These are phyloP conservation scores for Neopelma chrysocephalum DNA, from an alignment of 2,797 vertebrate species.

Conservation along the genomic window DNA sequence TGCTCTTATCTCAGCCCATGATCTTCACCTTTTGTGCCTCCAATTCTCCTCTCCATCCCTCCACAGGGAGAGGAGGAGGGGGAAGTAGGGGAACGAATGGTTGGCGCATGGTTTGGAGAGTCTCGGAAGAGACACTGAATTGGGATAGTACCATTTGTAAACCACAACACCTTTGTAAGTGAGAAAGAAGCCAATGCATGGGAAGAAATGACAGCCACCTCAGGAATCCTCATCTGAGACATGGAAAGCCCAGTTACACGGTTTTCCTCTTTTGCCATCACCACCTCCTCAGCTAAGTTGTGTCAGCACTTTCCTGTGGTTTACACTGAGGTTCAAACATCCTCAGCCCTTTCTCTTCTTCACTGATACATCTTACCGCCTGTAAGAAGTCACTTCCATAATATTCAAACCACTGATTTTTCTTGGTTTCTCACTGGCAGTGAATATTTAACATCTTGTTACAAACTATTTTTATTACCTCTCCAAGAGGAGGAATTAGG, in stretches of 20 bases:
- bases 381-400: background rate
- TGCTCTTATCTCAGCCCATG: background rate
- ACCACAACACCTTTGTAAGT: background rate
- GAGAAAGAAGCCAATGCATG: background rate
- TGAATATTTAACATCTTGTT: background rate
- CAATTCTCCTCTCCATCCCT: background rate
- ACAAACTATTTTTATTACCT: background rate
- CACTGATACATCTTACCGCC: background rate
- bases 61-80: fast-evolving
- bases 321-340: background rate
- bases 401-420: background rate
- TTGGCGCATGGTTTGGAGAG: fast-evolving
- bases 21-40: background rate
- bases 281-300: background rate
- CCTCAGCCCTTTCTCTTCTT: background rate
- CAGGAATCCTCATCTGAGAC: background rate
- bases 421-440: background rate
- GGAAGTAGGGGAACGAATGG: background rate
- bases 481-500: background rate
- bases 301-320: background rate
- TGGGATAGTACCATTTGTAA: background rate
- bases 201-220: background rate
- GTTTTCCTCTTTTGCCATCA: background rate
- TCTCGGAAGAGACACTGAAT: background rate
- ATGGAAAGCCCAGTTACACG: background rate